phyloP scores from a whole-genome alignment of 1,140 invertebrate species.

The Phocides pigmalion region DNA sequence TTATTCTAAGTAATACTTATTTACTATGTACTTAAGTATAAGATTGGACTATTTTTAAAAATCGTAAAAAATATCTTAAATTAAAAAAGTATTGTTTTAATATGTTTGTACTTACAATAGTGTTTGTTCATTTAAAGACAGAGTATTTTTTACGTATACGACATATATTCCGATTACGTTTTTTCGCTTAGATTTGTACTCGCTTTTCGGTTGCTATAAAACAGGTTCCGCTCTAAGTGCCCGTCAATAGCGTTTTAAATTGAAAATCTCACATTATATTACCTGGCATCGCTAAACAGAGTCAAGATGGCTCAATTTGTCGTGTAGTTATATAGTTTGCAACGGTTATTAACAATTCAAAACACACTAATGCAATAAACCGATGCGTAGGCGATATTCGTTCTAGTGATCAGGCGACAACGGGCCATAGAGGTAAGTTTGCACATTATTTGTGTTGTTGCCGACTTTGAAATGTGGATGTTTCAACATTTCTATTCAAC shows the following conservation, averaged over 20 bases:
- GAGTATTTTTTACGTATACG: neutral
- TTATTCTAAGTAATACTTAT: no score
- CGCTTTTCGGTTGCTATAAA: neutral
- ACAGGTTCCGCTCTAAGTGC: constrained; percentile 6
- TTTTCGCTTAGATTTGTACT: neutral
- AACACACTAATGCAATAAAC: constrained; percentile 43
- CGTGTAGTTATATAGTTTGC: constrained; percentile 43
- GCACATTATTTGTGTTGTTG: constrained; percentile 34
- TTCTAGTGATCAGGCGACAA: constrained; percentile 36
- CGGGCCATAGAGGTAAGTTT: constrained; percentile 20
- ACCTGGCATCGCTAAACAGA: constrained; percentile 34
- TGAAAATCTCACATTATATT: constrained; percentile 36
- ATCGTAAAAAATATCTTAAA: no score
- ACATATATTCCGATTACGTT: neutral
- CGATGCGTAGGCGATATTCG: constrained; percentile 48
- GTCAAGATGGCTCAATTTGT: constrained; percentile 48
- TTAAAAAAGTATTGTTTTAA: no score
- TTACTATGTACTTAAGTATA: no score
- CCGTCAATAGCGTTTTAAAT: constrained; percentile 34
- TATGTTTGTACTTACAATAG: no score
- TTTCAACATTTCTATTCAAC: constrained; percentile 36
- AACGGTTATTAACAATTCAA: constrained; percentile 48
- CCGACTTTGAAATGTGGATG: constrained; percentile 35
- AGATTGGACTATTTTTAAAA: no score
- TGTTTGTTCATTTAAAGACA: no score